Percentiles rank a stretch among this genome's conserved stretches.
Conservation (phyloP, 1,140 invertebrate genomes). For the Formica selysi region DNA sequence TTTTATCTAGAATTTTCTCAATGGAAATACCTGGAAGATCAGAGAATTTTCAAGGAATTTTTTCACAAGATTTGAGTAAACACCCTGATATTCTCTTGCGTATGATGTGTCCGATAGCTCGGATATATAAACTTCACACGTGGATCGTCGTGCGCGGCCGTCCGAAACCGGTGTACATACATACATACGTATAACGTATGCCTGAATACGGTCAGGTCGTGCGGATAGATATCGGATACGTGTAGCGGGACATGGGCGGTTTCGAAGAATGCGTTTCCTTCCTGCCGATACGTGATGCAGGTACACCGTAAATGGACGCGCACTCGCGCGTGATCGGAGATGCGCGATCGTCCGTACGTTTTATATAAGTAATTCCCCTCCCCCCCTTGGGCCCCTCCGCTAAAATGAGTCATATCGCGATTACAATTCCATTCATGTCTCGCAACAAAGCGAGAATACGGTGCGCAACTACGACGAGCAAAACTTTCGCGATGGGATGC, state of each 20-base stretch:
- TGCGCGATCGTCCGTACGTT: neutral
- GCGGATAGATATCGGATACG: slow-evolving; percentile 17
- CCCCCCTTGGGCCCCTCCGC: neutral
- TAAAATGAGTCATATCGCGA: slow-evolving; percentile 56
- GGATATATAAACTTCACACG: too few relatives aligned
- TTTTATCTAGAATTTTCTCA: too few relatives aligned
- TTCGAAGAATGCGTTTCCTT: slow-evolving; percentile 83
- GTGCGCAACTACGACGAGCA: neutral
- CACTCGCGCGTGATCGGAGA: slow-evolving; percentile 37
- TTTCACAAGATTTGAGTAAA: too few relatives aligned
- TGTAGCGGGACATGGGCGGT: slow-evolving; percentile 54
- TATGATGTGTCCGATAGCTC: too few relatives aligned
- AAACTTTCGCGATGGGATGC: neutral
- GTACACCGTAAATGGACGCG: slow-evolving; percentile 79
- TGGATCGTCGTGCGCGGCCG: neutral
- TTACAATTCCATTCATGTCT: slow-evolving; percentile 48
- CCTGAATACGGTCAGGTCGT: slow-evolving; percentile 43
- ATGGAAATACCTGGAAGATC: too few relatives aligned
- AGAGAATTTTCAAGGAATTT: too few relatives aligned
- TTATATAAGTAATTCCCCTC: slow-evolving; percentile 11
- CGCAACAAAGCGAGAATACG: slow-evolving; percentile 6
- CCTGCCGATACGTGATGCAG: slow-evolving; percentile 71
- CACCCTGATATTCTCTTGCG: too few relatives aligned
- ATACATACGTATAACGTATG: neutral
- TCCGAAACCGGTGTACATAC: neutral